These are phyloP conservation scores for Cassiopea xamachana DNA, from an alignment of 30 jellyfish, hydroid and myxozoan genomes.

Conservation along the genomic window DNA sequence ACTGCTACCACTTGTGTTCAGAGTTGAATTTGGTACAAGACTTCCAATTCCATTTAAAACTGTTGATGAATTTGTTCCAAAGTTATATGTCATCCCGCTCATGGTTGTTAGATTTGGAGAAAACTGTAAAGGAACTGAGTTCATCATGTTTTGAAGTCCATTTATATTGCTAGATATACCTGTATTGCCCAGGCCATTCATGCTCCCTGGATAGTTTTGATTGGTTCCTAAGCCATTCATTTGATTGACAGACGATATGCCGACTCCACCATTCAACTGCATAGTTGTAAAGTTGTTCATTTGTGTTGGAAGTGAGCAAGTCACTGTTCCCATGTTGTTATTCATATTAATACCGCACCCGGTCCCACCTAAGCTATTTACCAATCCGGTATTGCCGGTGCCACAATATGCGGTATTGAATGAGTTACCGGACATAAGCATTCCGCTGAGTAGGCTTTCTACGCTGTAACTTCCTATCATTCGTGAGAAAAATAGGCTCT, in stretches of 20 bases:
- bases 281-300: conserved; percentile 50
- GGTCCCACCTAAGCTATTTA: conserved; percentile 23
- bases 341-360: conserved; percentile 68
- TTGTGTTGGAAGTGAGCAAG: conserved; percentile 70
- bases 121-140: conserved; percentile 70
- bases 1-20: conserved; percentile 64
- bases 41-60: conserved; percentile 77
- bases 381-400: conserved; percentile 67
- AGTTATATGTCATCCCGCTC: conserved; percentile 69
- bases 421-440: conserved; percentile 82
- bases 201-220: conserved; percentile 43
- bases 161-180: conserved; percentile 26
- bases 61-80: conserved; percentile 32
- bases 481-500: conserved; percentile 84
- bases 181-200: conserved; percentile 29
- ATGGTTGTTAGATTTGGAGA: conserved; percentile 72
- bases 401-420: conserved; percentile 70
- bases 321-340: conserved; percentile 56
- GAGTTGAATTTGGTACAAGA: conserved; percentile 49
- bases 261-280: conserved; percentile 75
- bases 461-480: conserved; percentile 93
- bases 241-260: conserved; percentile 70
- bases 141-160: conserved; percentile 66
- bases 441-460: conserved; percentile 86
- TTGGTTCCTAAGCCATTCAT: conserved; percentile 54